Percentiles rank a stretch among this genome's conserved stretches.
phyloP scores from a whole-genome alignment of 1,140 invertebrate genomes.

The Copidosoma floridanum region DNA sequence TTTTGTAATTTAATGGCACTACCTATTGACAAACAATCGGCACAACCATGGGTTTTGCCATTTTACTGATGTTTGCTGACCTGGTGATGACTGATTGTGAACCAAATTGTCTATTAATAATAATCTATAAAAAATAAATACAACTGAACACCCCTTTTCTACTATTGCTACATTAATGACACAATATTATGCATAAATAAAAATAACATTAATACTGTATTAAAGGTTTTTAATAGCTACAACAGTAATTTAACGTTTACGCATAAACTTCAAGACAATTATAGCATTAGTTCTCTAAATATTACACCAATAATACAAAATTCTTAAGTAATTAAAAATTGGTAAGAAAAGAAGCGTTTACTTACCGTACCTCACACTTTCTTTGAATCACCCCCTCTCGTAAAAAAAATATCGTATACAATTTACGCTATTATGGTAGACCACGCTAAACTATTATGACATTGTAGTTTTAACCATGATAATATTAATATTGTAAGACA shows the following conservation, averaged over 20 bases:
- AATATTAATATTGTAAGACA: no score
- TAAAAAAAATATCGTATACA: no score
- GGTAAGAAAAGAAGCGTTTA: no score
- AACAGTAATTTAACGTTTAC: slow-evolving; percentile 26
- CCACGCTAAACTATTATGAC: no score
- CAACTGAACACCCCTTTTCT: not conserved
- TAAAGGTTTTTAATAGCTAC: slow-evolving; percentile 14
- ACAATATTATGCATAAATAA: not conserved
- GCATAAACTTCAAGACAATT: slow-evolving; percentile 23
- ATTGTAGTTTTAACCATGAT: no score
- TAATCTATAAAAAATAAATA: not conserved
- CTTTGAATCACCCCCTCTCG: no score
- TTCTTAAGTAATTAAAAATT: no score
- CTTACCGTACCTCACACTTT: no score
- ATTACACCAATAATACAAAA: no score
- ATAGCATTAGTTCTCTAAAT: slow-evolving; percentile 27
- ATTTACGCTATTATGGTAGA: no score
- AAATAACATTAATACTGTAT: not conserved
- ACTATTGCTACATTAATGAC: not conserved
- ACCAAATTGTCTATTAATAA: not conserved
- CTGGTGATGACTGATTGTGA: slow-evolving; percentile 19
- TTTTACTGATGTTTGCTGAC: slow-evolving; percentile 20
- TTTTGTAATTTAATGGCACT: no score
- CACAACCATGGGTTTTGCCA: slow-evolving; percentile 24
- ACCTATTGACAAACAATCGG: no score